Base-by-base conservation (phyloP, 1,140 invertebrate species). In the Apis mellifera region DNA sequence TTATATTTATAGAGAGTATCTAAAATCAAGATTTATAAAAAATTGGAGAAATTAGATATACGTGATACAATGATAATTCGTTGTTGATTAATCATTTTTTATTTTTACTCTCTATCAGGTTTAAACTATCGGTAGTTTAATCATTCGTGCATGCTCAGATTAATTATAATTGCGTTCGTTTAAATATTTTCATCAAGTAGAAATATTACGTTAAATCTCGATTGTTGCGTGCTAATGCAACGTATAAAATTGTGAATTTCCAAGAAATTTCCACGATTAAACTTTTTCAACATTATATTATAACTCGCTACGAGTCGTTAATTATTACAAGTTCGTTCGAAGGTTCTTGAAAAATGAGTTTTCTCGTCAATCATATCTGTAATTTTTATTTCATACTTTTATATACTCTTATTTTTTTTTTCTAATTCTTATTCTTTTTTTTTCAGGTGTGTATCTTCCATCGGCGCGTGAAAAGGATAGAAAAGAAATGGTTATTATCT, bases 171-270 rank as follows among this genome's bases (percentile, higher is more conserved):
- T 48, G 12, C 2, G 12, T 26, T 54, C 9, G 50, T 26, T 19
- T 12, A 26, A 23, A 5, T 11, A 48, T 60, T 23, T 23, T 59
- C 21, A 12, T 42, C 23, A 21, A 21, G 17, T 26, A n/a, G 21
- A 11, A n/a, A n/a, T n/a, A n/a, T 42, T 42, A 69, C 13, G 15
- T 12, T 8, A 17, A 17, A 12, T 65, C 42, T 70, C 57, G 64
- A 78, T 32, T 11, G 65, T 86, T 73, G 85, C 84, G 80, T 85
- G 84, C 26, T 84, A 78, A 17, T 21, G 32, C 55, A 11, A 68
- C 7, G 55, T 66, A 83, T 73, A 72, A 76, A 55, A 52, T 79
- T 65, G 5, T 42, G 50, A 55, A 69, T 19, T 87, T 86, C 73
- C 64, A 26, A 69, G 82, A 87, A 87, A 74, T 59, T 74, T 78